These are phyloP conservation scores for Platalea minor DNA, from an alignment of 2,797 vertebrate genomes.

Conservation along the genomic window DNA sequence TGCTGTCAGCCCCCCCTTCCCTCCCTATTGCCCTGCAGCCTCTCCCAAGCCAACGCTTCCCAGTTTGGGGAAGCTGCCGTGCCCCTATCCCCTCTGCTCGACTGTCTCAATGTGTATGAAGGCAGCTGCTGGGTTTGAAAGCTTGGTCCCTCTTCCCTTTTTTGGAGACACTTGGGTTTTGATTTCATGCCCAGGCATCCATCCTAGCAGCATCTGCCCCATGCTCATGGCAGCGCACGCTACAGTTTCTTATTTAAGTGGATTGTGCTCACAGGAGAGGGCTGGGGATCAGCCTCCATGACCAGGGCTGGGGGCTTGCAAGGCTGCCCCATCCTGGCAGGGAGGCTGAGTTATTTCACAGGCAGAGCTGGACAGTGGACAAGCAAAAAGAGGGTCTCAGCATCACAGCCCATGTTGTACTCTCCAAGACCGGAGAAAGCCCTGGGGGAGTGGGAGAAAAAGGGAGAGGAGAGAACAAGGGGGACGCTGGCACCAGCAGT, in stretches of 20 bases:
- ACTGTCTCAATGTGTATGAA: background rate
- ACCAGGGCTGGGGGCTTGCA: background rate
- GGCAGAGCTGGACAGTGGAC: background rate
- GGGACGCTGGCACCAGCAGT: conserved; percentile 26
- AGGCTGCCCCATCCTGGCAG: background rate
- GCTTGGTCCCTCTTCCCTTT: background rate
- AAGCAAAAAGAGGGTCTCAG: background rate
- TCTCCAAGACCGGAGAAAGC: background rate
- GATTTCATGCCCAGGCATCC: background rate
- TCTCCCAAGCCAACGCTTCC: rapidly evolving
- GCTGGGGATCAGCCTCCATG: background rate
- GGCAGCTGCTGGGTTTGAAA: background rate
- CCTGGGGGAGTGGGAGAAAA: background rate
- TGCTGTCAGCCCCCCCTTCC: background rate
- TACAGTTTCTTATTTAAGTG: background rate
- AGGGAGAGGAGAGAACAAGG: background rate
- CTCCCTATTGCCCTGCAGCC: background rate
- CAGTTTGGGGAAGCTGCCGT: background rate
- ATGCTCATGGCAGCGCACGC: background rate
- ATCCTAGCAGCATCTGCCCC: background rate
- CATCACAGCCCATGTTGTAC: background rate
- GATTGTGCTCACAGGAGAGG: background rate
- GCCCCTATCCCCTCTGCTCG: background rate
- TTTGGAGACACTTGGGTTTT: background rate
- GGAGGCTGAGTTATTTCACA: background rate